Conservation (phyloP, 2,113 vertebrate genomes). For the Progne subis region DNA sequence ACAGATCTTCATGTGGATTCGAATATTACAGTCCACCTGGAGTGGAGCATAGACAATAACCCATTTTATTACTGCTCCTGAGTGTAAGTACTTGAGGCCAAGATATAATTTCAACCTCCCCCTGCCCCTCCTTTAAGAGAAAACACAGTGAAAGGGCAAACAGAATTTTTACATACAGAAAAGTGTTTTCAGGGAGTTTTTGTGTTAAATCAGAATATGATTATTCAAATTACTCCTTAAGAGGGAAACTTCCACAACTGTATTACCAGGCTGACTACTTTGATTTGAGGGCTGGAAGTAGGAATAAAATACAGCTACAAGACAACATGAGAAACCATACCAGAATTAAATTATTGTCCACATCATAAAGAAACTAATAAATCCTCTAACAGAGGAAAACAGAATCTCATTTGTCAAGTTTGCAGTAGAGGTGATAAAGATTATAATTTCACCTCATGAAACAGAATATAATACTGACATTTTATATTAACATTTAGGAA, state of each 20-base stretch:
- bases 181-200: not conserved
- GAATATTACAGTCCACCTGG: not conserved
- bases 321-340: not conserved
- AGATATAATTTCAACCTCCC: not conserved
- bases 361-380: not conserved
- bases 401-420: not conserved
- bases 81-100: not conserved
- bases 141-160: not conserved
- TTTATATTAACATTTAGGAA: not conserved
- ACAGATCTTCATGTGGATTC: not conserved
- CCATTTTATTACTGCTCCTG: not conserved
- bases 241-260: not conserved
- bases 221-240: not conserved
- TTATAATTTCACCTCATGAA: not conserved
- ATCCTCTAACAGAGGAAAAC: not conserved
- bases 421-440: not conserved
- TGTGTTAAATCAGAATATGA: not conserved
- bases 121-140: not conserved
- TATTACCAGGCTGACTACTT: not conserved
- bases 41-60: not conserved
- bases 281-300: not conserved
- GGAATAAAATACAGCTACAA: not conserved
- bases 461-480: not conserved
- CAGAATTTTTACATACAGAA: not conserved
- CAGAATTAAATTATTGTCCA: not conserved